Percentiles rank a stretch among this genome's conserved stretches.
Evolutionary conservation across 2,113 vertebrate genomes (phyloP).

Genomic region (Nibea coibor): DNA sequence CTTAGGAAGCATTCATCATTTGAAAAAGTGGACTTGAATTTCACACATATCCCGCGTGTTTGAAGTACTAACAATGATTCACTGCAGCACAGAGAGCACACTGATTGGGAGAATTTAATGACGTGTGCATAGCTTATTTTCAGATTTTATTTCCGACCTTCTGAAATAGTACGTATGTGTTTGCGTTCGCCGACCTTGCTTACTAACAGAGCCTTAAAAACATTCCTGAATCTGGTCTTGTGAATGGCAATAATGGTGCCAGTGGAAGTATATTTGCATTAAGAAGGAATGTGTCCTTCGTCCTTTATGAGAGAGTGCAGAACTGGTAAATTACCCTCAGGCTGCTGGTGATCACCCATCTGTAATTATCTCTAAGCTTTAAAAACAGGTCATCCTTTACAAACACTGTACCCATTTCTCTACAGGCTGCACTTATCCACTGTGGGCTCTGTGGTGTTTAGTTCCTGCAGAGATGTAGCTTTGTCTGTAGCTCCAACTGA

Average conservation of each 20-base stretch:
- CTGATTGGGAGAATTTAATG: constrained; percentile 14
- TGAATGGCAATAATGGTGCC: neutral
- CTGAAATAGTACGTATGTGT: neutral
- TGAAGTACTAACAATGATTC: constrained; percentile 5
- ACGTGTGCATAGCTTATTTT: constrained; percentile 1
- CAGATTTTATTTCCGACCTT: constrained; percentile 13
- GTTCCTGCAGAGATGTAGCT: constrained; percentile 17
- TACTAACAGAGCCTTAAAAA: neutral
- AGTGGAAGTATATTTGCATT: neutral
- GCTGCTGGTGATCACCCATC: neutral
- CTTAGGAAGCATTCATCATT: neutral
- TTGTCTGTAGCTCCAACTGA: constrained; percentile 24
- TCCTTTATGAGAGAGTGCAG: neutral
- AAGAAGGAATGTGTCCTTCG: neutral
- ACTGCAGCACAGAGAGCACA: constrained; percentile 8
- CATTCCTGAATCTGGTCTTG: neutral
- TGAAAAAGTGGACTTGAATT: neutral
- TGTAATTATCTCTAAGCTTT: neutral
- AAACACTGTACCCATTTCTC: neutral
- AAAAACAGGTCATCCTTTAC: neutral
- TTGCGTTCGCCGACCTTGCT: neutral
- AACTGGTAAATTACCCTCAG: neutral
- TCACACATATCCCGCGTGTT: constrained; percentile 2
- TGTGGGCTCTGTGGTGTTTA: neutral
- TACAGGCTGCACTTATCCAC: neutral